A percentile compares a stretch with the other conserved stretches of the same genome.
These are phyloP conservation scores for Nasonia giraulti DNA, from an alignment of 1,140 invertebrate genomes.

Conservation along the genomic window DNA sequence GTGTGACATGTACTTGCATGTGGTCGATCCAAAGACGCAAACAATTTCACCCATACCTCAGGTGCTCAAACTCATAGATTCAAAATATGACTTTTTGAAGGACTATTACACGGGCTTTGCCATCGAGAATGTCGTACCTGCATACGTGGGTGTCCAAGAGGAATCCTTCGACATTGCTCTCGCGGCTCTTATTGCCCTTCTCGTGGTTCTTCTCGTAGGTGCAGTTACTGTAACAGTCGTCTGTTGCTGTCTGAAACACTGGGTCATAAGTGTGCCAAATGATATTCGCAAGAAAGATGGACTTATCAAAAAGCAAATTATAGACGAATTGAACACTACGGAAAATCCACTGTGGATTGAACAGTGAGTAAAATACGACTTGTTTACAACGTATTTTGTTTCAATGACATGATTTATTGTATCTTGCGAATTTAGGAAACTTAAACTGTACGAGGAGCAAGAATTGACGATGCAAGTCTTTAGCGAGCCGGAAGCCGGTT, in stretches of 20 bases:
- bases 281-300: conserved; percentile 84
- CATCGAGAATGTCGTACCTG: conserved; percentile 87
- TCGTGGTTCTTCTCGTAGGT: conserved; percentile 90
- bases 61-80: conserved; percentile 88
- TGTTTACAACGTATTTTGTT: no score
- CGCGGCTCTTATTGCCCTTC: conserved; percentile 87
- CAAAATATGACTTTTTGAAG: conserved; percentile 89
- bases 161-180: conserved; percentile 90
- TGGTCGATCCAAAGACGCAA: conserved; percentile 84
- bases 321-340: conserved; percentile 89
- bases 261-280: conserved; percentile 83
- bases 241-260: conserved; percentile 91
- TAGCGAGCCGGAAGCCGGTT: conserved; percentile 81
- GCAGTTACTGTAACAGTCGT: conserved; percentile 90
- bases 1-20: conserved; percentile 92
- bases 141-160: conserved; percentile 74
- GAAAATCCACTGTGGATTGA: conserved; percentile 96
- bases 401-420: background rate
- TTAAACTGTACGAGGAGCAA: conserved; percentile 93
- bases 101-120: conserved; percentile 85
- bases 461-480: conserved; percentile 95
- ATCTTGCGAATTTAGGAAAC: conserved; percentile 77
- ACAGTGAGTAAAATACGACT: conserved; percentile 78
- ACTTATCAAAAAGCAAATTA: conserved; percentile 86
- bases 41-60: conserved; percentile 86